Evolutionary conservation across 2,888 invertebrate species (phyloP).

Genomic region (Chironomus tentans): DNA sequence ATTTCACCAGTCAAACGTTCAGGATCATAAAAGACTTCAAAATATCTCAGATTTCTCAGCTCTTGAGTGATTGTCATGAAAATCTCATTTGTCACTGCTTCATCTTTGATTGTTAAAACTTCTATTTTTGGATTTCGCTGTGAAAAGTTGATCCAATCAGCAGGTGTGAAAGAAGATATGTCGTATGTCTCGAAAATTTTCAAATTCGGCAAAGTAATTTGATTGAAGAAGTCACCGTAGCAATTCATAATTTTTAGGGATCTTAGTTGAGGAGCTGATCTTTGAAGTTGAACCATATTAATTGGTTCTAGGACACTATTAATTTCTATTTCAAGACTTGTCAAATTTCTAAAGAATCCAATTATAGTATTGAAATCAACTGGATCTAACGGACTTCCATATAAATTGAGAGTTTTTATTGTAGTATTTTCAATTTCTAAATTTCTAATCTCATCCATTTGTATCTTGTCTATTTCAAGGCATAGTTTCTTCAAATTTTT

Average conservation of each 20-base stretch:
- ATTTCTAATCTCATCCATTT: neutral
- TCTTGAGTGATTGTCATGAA: neutral
- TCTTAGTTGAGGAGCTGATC: neutral
- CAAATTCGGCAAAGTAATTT: neutral
- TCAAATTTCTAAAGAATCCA: neutral
- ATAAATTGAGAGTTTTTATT: neutral
- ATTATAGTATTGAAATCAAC: neutral
- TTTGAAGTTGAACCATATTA: neutral
- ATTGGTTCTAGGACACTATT: neutral
- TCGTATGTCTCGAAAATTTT: neutral
- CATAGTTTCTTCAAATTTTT: neutral
- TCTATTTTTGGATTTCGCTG: neutral
- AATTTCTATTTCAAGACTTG: slow-evolving; percentile 1
- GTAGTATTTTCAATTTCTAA: neutral
- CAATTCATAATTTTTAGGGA: neutral
- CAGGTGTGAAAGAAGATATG: neutral
- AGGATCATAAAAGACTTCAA: slow-evolving; percentile 14
- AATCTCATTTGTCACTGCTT: neutral
- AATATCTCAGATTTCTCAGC: neutral
- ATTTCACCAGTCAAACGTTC: neutral
- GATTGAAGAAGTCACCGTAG: slow-evolving; percentile 1
- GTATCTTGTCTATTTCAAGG: neutral
- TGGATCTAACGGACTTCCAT: neutral
- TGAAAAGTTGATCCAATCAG: slow-evolving; percentile 1
- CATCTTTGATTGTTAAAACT: slow-evolving; percentile 4